Conservation (phyloP, 2,888 invertebrate species). For the Cephus pulcher region DNA sequence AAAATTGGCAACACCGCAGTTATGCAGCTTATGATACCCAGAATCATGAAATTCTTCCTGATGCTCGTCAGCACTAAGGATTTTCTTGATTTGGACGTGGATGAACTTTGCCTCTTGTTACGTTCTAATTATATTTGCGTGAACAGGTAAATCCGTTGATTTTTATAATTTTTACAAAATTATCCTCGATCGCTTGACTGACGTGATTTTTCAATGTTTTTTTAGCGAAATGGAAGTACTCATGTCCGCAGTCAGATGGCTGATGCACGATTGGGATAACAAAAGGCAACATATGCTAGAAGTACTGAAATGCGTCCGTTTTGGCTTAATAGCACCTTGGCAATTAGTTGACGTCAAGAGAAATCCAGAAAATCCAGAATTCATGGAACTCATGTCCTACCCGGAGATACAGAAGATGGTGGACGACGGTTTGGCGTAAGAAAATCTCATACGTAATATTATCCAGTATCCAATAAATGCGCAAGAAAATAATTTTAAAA, state of each 20-base stretch:
- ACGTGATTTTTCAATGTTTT: slow-evolving; percentile 20
- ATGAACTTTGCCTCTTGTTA: slow-evolving; percentile 76
- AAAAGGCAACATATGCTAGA: slow-evolving; percentile 72
- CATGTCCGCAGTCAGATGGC: slow-evolving; percentile 85
- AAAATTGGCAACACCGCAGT: slow-evolving; percentile 71
- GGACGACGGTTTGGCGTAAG: slow-evolving; percentile 84
- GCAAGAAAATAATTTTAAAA: not conserved
- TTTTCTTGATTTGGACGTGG: slow-evolving; percentile 75
- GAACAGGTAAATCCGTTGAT: slow-evolving; percentile 72
- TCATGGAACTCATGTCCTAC: slow-evolving; percentile 76
- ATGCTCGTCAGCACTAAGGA: slow-evolving; percentile 81
- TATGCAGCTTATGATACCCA: slow-evolving; percentile 78
- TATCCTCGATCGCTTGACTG: not conserved
- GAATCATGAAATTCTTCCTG: slow-evolving; percentile 81
- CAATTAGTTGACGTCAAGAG: slow-evolving; percentile 82
- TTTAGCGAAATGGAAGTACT: slow-evolving; percentile 79
- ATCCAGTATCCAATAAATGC: not conserved
- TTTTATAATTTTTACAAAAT: not conserved
- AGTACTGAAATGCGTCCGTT: slow-evolving; percentile 79
- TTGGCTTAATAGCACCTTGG: slow-evolving; percentile 84
- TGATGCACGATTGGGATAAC: slow-evolving; percentile 77
- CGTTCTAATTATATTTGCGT: slow-evolving; percentile 81
- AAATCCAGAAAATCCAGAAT: slow-evolving; percentile 79
- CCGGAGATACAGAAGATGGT: slow-evolving; percentile 81
- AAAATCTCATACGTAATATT: not conserved